Conservation (phyloP, 2,113 vertebrate genomes). For the Xenotilapia longispinis region DNA sequence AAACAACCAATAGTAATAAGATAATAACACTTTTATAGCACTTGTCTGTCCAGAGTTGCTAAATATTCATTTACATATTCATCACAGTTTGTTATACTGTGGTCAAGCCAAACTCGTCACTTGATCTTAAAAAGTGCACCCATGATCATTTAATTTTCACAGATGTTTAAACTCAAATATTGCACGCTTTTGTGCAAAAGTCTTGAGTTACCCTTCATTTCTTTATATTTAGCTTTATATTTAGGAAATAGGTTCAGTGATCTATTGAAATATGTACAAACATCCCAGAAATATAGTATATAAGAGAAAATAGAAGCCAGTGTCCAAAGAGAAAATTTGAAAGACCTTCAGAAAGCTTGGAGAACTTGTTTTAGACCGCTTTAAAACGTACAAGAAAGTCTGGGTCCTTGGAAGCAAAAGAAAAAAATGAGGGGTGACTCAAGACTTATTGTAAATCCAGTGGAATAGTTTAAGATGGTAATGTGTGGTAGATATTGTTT, state of each 20-base stretch:
- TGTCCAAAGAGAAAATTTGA: neutral
- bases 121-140: neutral
- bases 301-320: neutral
- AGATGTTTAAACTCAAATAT: neutral
- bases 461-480: neutral
- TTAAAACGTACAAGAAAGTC: neutral
- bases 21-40: neutral
- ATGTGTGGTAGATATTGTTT: neutral
- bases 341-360: neutral
- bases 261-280: neutral
- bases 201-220: neutral
- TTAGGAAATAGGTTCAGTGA: neutral
- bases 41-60: neutral
- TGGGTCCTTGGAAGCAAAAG: neutral
- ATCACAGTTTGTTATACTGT: neutral
- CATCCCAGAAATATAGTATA: neutral
- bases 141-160: neutral
- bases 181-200: neutral
- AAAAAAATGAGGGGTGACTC: neutral
- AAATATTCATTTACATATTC: neutral
- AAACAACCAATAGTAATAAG: neutral
- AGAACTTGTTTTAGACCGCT: neutral
- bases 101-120: neutral
- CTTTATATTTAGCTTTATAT: neutral
- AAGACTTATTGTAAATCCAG: neutral